Evolutionary conservation across 2,888 invertebrate species (phyloP), one percentile per base, ranked within the genome.

Genomic region (Rotaria magnacalcarata): DNA sequence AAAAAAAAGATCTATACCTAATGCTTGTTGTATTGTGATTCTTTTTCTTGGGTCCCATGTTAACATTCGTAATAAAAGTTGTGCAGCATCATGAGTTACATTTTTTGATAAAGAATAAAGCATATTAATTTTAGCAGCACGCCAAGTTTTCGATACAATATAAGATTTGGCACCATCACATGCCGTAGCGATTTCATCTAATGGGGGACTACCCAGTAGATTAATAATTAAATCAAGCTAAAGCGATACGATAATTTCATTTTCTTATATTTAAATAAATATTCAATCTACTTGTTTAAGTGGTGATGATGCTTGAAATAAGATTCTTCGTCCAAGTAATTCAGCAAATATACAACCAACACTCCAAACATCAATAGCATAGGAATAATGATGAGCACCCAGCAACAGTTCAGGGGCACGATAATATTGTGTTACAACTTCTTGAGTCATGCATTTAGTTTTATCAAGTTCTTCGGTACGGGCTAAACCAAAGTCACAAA

Each of bases 291-390:
- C 95, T 94, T 96, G 96, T 92, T 97, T 96, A 88, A 98, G 95
- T 34, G 98, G 97, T 92, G 95, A 97, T 92, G 96, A 96, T 75
- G 98, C 98, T 92, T 97, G 97, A 93, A 99, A 99, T 88, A 99
- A 93, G 89, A 99, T 99, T 89, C 97, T 93, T 88, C 98, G 93
- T 87, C 97, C 96, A 85, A 99, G 93, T 87, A 99, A 93, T 91
- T 99, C 99, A 67, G 97, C 98, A 91, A 99, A 98, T 91, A 99
- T 99, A 92, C 99, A 99, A 84, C 99, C 99, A 84, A 99, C 97
- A 80, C 96, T 96, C 99, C 99, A 99, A 86, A 99, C 96, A 91
- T 99, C 99, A 84, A 99, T 96, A 8, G 97, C 96, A 19, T 95
- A 95, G 14, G 96, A 95, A 92, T 99, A 99, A 91, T 97, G 96